A percentile compares a stretch with the other conserved stretches of the same genome.
phyloP scores from a whole-genome alignment of 2,888 invertebrate species.

The Microchrysa polita region DNA sequence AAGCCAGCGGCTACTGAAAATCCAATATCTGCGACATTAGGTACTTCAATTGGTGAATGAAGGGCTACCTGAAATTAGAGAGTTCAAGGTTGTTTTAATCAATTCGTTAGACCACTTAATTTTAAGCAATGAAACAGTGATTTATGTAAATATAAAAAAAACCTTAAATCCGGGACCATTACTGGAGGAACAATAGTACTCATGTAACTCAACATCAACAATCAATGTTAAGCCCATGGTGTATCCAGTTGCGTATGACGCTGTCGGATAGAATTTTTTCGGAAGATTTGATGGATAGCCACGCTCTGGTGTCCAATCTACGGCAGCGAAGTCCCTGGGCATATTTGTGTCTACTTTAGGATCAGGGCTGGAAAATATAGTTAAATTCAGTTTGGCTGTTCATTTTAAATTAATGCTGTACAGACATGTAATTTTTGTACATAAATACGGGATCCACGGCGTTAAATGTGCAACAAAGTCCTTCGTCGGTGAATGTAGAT shows the following conservation, averaged over 20 bases:
- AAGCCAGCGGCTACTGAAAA: constrained; percentile 77
- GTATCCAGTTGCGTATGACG: constrained; percentile 68
- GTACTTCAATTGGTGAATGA: constrained; percentile 83
- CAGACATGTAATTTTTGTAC: constrained; percentile 63
- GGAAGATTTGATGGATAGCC: constrained; percentile 71
- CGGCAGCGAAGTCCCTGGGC: constrained; percentile 50
- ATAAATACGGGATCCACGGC: constrained; percentile 74
- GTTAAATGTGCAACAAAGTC: constrained; percentile 86
- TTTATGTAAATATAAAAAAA: neutral
- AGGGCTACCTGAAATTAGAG: constrained; percentile 70
- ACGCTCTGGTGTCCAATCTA: constrained; percentile 81
- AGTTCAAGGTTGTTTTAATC: neutral
- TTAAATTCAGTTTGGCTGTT: no score
- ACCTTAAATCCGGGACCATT: constrained; percentile 67
- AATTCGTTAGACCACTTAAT: no score
- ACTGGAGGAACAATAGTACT: constrained; percentile 84
- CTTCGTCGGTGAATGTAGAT: constrained; percentile 81
- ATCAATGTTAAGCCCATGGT: constrained; percentile 77
- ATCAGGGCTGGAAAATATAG: neutral
- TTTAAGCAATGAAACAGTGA: neutral
- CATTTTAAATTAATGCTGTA: no score
- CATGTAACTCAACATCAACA: constrained; percentile 74
- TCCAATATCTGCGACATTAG: constrained; percentile 80
- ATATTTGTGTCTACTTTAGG: neutral
- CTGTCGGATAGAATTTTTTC: constrained; percentile 48